phyloP scores from a whole-genome alignment of 2,113 vertebrate species.

The Aptenodytes patagonicus region DNA sequence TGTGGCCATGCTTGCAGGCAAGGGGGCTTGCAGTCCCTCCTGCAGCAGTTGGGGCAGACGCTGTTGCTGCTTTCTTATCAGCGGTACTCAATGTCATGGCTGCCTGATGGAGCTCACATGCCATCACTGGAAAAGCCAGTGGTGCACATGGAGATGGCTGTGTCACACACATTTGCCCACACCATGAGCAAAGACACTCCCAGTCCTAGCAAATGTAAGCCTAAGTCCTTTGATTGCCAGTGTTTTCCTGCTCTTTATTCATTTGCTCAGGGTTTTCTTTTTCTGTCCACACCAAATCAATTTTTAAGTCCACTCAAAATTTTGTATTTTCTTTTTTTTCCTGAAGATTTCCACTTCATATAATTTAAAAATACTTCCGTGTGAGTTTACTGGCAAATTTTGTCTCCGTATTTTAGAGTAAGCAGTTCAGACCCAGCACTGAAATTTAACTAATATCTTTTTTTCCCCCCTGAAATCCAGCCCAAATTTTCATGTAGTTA shows the following conservation, averaged over 20 bases:
- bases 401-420: background rate
- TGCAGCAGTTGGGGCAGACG: background rate
- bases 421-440: background rate
- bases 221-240: background rate
- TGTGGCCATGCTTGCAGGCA: background rate
- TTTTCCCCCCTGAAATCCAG: background rate
- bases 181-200: background rate
- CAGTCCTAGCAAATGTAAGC: background rate
- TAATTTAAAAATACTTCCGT: background rate
- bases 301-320: background rate
- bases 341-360: background rate
- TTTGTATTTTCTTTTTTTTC: background rate
- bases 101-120: background rate
- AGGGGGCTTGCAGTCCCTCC: background rate
- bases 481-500: background rate
- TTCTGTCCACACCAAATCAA: background rate
- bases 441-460: background rate
- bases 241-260: background rate
- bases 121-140: background rate
- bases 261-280: background rate
- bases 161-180: background rate
- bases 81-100: rapidly evolving
- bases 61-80: background rate
- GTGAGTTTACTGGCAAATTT: background rate
- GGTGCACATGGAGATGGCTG: rapidly evolving